Base-by-base conservation (phyloP, 1,140 invertebrate species). In the Antheraea pernyi region DNA sequence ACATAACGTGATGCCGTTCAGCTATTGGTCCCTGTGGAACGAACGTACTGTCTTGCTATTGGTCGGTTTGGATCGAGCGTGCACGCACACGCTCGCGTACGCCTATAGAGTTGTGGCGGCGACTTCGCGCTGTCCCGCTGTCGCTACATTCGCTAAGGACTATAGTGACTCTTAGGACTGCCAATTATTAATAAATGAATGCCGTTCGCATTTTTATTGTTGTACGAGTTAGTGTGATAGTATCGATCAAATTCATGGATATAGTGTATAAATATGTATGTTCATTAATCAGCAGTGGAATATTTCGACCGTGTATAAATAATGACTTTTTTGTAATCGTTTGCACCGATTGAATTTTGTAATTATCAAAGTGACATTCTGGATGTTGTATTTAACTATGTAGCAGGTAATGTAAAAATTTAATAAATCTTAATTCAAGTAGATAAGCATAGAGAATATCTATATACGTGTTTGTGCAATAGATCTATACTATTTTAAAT, bases 281-380 rank as follows among this genome's bases (percentile, higher is more conserved):
- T 84, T 82, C 79, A 69, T 84, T 84, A 78, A 77, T 75, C 72
- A 84, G 76, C 85, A 79, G 80, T 81, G 79, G 16, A 11, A 83
- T 84, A 79, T 60, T 81, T 78, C 77, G 76, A 79, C 75, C 80
- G 79, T 82, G 79, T 79, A 84, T 79, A 81, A 83, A 78, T 53
- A 53, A 74, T 74, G 76, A 79, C 69, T 85, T 86, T 85, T 86
- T 88, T 89, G 81, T 87, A 89, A 88, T 90, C 81, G 77, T 89
- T 89, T 88, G 89, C 88, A 89, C 84, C 75, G 77, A 85, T 85
- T 85, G 82, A 81, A 85, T 89, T 90, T 88, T 91, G 88, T 91
- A 91, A 90, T 90, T 89, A 91, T 86, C 83, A 84, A 89, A 82
- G 83, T 90, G 84, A 84, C 79, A 78, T 88, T 91, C 87, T 89